phyloP scores from a whole-genome alignment of 2,113 vertebrate genomes.

The Hyperopisus bebe region DNA sequence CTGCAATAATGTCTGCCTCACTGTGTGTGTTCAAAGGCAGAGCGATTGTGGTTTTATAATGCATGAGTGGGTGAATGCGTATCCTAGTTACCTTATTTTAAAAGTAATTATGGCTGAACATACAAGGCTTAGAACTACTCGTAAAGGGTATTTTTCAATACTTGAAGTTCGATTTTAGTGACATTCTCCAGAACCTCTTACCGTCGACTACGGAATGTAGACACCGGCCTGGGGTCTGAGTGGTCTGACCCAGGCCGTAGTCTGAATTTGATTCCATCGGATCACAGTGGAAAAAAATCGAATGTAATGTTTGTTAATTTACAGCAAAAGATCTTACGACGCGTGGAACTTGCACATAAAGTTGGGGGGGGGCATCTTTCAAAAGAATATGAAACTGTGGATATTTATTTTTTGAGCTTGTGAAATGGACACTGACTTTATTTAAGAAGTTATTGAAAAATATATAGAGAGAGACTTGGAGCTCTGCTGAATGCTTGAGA shows the following conservation, averaged over 20 bases:
- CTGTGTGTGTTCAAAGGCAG: neutral
- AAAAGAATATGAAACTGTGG: conserved; percentile 26
- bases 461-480: conserved; percentile 20
- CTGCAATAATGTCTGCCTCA: conserved; percentile 32
- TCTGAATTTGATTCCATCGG: conserved; percentile 19
- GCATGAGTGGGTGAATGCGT: conserved; percentile 18
- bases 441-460: conserved; percentile 23
- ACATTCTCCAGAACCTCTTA: conserved; percentile 15
- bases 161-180: conserved; percentile 24
- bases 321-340: conserved; percentile 12
- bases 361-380: conserved; percentile 9
- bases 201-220: neutral
- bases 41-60: conserved; percentile 22
- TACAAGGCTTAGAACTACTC: conserved; percentile 10
- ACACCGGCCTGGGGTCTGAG: neutral
- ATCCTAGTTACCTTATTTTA: conserved; percentile 22
- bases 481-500: conserved; percentile 14
- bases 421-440: conserved; percentile 27
- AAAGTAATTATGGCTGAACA: conserved; percentile 2
- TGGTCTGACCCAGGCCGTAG: neutral
- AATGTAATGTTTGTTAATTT: conserved; percentile 26
- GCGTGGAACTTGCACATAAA: conserved; percentile 29
- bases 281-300: conserved; percentile 13
- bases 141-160: conserved; percentile 22
- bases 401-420: conserved; percentile 31